phyloP scores from a whole-genome alignment of 2,113 vertebrate species.

The Oxygymnocypris stewartii region DNA sequence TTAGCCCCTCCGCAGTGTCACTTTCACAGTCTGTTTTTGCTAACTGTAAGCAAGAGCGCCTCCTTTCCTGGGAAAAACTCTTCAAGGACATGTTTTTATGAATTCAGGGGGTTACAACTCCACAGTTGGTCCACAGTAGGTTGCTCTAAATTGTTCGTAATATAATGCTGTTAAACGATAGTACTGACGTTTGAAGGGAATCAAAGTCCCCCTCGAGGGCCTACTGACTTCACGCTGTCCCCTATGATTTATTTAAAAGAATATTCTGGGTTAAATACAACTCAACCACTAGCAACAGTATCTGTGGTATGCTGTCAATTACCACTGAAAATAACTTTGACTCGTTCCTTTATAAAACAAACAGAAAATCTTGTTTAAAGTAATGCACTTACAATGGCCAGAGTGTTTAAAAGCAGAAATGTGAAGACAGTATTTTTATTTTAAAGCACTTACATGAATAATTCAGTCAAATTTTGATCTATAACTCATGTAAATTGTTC shows the following conservation, averaged over 20 bases:
- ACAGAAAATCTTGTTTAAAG: conserved; percentile 4
- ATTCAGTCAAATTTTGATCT: not conserved
- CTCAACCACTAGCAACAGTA: not conserved
- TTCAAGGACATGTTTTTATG: conserved; percentile 21
- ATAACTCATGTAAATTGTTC: not conserved
- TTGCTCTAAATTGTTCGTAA: not conserved
- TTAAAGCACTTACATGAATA: not conserved
- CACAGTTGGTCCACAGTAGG: conserved; percentile 35
- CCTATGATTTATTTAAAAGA: conserved; percentile 45
- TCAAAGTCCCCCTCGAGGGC: conserved; percentile 30
- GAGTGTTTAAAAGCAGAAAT: not conserved
- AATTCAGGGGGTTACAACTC: conserved; percentile 33
- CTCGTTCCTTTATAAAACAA: not conserved
- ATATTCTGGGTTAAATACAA: conserved; percentile 3
- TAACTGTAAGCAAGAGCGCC: conserved; percentile 32
- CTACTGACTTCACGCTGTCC: conserved; percentile 46
- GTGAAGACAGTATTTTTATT: not conserved
- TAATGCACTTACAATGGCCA: conserved; percentile 5
- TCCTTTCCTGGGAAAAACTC: not conserved
- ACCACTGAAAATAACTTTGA: not conserved
- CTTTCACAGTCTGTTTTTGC: conserved; percentile 55
- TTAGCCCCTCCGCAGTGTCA: conserved; percentile 49
- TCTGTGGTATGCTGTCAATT: not conserved
- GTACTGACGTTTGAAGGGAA: conserved; percentile 22
- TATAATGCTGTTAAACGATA: conserved; percentile 36